Evolutionary conservation across 2,888 invertebrate genomes (phyloP).

Genomic region (Nebria brevicollis): DNA sequence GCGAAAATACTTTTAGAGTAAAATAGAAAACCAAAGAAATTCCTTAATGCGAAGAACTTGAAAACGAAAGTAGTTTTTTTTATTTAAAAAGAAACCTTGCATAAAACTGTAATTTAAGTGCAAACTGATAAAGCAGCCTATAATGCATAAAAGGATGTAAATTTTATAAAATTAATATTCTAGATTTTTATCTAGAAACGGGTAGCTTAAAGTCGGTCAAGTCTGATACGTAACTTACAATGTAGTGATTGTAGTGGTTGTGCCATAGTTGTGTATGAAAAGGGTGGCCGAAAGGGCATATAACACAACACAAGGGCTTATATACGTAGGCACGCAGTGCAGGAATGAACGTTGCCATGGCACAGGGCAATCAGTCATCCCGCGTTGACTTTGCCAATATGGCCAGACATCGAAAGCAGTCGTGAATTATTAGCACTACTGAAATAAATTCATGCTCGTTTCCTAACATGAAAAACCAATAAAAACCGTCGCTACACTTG

Average conservation of each 20-base stretch:
- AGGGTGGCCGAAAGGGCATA: neutral
- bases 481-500: neutral
- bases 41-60: too few relatives aligned
- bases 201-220: neutral
- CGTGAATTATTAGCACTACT: slow-evolving; percentile 10
- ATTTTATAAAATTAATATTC: neutral
- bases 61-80: too few relatives aligned
- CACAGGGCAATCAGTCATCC: slow-evolving; percentile 43
- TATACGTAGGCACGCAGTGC: neutral
- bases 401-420: slow-evolving; percentile 9
- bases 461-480: neutral
- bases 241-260: neutral
- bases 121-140: neutral
- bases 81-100: too few relatives aligned
- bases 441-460: slow-evolving; percentile 16
- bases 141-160: neutral
- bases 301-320: neutral
- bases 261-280: neutral
- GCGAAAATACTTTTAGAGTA: neutral
- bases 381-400: slow-evolving; percentile 18
- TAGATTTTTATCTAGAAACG: neutral
- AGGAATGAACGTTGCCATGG: slow-evolving; percentile 28
- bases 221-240: neutral
- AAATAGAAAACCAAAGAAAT: neutral
- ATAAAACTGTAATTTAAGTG: neutral